Evolutionary conservation across 2,888 invertebrate genomes (phyloP), one percentile per base, ranked within the genome.

Genomic region (Cerastoderma edule): DNA sequence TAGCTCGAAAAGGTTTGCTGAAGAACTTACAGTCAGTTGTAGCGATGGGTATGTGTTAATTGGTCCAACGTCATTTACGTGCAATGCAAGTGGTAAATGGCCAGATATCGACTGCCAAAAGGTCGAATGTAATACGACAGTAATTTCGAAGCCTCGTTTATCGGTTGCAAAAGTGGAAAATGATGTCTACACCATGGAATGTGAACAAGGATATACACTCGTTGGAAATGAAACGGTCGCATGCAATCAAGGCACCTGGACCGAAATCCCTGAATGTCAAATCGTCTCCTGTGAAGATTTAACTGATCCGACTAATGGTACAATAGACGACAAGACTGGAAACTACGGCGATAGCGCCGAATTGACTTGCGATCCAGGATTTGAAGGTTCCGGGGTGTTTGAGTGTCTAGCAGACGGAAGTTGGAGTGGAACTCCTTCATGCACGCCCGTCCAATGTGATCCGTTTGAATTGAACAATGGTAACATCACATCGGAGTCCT

Each of bases 161-260:
- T 28, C 32, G 2, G 32, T 56, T 24, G 56, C 30, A 8, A 32
- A 6, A 2, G 56, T 30, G 24, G n/a, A 6, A 28, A 32, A 28
- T n/a, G 56, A 56, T 32, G 56, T 56, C 5, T 56, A 56, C 19
- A 56, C 56, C 2, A 5, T 56, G 56, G 19, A 56, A 19, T 56
- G 56, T 56, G 32, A 32, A 1, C 5, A 2, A 19, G 56, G 56
- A 30, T 56, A 56, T 19, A 56, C 30, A 3, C 32, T 56, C 5
- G 6, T 19, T 19, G 56, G 56, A 30, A 56, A 56, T 32, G 32
- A 56, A 6, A 56, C 56, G n/a, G 32, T 56, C 10, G 8, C 27
- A 5, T 56, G 56, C 27, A 19, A 32, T n/a, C 30, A 56, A 19
- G 56, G 56, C n/a, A 56, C 28, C 56, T 56, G 56, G 56, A 56